phyloP scores from a whole-genome alignment of 2,113 vertebrate genomes.

The Barnardius zonarius region DNA sequence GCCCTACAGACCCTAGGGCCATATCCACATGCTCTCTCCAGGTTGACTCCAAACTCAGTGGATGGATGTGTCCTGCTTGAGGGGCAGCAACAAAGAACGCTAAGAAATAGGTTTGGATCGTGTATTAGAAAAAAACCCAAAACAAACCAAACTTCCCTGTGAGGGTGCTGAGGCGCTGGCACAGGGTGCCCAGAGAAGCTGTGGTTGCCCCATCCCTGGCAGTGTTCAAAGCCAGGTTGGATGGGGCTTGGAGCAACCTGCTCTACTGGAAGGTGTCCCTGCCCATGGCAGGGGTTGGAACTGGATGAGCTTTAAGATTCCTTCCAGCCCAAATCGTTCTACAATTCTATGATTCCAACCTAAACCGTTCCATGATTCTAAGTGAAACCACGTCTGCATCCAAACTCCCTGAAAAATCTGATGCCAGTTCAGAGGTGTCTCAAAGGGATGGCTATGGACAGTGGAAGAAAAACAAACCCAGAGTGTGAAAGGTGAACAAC shows the following conservation, averaged over 20 bases:
- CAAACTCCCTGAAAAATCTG: not conserved
- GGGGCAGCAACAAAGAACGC: not conserved
- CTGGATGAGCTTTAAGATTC: not conserved
- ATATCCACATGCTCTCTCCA: not conserved
- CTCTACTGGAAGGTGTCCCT: not conserved
- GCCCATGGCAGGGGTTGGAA: not conserved
- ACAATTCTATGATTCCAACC: not conserved
- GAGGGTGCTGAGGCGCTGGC: not conserved
- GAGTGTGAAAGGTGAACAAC: not conserved
- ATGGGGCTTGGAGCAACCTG: not conserved
- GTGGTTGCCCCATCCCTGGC: not conserved
- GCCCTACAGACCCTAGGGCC: not conserved
- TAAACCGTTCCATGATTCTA: not conserved
- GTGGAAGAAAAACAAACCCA: not conserved
- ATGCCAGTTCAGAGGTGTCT: not conserved
- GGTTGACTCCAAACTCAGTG: not conserved
- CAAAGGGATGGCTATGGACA: not conserved
- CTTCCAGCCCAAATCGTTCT: not conserved
- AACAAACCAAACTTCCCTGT: not conserved
- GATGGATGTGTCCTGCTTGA: not conserved
- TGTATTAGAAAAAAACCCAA: not conserved
- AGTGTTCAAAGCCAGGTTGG: not conserved
- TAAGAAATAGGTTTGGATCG: not conserved
- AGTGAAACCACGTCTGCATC: not conserved
- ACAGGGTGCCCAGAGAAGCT: not conserved